Percentiles rank a stretch among this genome's conserved stretches.
Evolutionary conservation across 2,888 invertebrate genomes (phyloP).

Genomic region (Leptopilina syphax): DNA sequence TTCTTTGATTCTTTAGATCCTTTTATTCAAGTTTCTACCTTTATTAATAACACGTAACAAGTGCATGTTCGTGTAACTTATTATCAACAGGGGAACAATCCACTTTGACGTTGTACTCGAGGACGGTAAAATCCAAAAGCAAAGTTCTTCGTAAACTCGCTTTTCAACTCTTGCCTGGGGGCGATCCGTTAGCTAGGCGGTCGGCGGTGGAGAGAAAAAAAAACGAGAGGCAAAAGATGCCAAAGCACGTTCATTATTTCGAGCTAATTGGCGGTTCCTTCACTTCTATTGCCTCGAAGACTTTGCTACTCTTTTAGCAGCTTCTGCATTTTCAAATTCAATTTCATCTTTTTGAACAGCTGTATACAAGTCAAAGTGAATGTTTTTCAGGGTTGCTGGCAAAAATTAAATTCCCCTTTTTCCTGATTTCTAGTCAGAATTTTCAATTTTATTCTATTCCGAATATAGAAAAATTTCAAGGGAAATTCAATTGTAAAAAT

Average conservation of each 20-base stretch:
- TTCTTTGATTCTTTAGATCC: slow-evolving; percentile 33
- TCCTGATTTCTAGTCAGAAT: too few species aligned
- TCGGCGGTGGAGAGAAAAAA: slow-evolving; percentile 61
- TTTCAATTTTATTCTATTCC: too few species aligned
- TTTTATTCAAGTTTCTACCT: slow-evolving; percentile 45
- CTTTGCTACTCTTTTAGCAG: slow-evolving; percentile 51
- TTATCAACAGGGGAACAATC: slow-evolving; percentile 53
- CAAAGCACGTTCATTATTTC: slow-evolving; percentile 76
- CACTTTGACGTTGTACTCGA: slow-evolving; percentile 57
- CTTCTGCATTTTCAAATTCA: slow-evolving; percentile 1
- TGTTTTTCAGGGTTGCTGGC: too few species aligned
- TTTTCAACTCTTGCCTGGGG: slow-evolving; percentile 63
- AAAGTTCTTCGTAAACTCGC: slow-evolving; percentile 38
- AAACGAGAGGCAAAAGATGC: slow-evolving; percentile 71
- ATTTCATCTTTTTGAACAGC: not conserved
- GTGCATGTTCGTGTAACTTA: slow-evolving; percentile 50
- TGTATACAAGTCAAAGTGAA: not conserved
- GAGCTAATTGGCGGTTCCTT: slow-evolving; percentile 76
- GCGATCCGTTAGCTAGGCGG: slow-evolving; percentile 63
- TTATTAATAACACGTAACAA: slow-evolving; percentile 48
- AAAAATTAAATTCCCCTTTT: too few species aligned
- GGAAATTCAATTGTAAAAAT: too few species aligned
- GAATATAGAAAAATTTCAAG: too few species aligned
- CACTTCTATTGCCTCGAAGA: slow-evolving; percentile 57
- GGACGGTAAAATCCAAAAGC: slow-evolving; percentile 44